Evolutionary conservation across 2,113 vertebrate genomes (phyloP), one percentile per base, ranked within the genome.

Genomic region (Pedionomus torquatus): DNA sequence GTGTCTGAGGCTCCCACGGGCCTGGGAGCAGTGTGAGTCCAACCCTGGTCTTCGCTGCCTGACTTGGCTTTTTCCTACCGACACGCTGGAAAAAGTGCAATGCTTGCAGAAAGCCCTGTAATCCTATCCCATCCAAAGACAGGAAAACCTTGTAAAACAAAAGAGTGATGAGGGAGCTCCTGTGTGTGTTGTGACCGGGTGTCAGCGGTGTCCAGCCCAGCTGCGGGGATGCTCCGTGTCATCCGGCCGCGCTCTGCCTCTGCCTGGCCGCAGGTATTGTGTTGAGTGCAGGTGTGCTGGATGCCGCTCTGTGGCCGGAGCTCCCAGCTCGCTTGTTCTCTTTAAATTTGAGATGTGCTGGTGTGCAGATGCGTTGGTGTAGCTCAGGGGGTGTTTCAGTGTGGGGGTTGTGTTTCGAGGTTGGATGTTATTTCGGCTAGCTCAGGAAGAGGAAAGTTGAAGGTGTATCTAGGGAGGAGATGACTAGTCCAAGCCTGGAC

Each of bases 141-240:
- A 94, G 96, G 83, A 93, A 97, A 92, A 92, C 83, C 65, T 68
- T 92, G 92, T 90, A 44, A 96, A 96, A 86, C 88, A 87, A 72
- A 87, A 35, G 90, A 82, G 77, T 7, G 92, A 84, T 71, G 96
- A 93, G 96, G 75, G 86, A 74, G 76, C 90, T 89, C 85, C 90
- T 97, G 83, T 96, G 92, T 70, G 93, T 81, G 83, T 68, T 94
- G 80, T 96, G 95, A 57, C 74, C 31, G 74, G 71, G 82, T 89
- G 95, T 97, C 79, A 48, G 55, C 24, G 51, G 90, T 58, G 93
- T 87, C 86, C 88, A 92, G 90, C 21, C 90, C 95, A 95, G 96
- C 95, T 93, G 92, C 1, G 33, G 57, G 57, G 81, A 79, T 86
- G 86, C 69, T 95, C 76, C 7, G 51, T 55, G 76, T 92, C 83